These are phyloP conservation scores for Daphoenositta chrysoptera DNA, from an alignment of 2,113 vertebrate species.

Conservation along the genomic window DNA sequence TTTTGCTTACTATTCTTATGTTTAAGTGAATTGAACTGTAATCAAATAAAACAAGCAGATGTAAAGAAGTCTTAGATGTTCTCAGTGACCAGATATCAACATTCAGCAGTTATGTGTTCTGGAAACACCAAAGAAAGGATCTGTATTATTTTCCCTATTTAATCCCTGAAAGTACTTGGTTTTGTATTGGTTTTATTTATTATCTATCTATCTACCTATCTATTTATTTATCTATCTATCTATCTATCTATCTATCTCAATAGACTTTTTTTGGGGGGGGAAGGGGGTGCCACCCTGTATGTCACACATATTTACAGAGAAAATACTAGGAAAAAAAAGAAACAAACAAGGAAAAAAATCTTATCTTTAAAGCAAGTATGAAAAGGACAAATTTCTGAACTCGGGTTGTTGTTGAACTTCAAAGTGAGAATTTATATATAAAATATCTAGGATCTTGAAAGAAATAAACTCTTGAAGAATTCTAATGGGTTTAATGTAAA, in stretches of 20 bases:
- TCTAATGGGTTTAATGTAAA: slow-evolving; percentile 28
- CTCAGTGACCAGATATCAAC: slow-evolving; percentile 4
- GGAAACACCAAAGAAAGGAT: not conserved
- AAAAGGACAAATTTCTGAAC: not conserved
- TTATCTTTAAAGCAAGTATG: not conserved
- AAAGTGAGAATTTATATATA: not conserved
- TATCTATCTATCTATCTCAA: not conserved
- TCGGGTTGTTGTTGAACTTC: not conserved
- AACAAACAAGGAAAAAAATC: not conserved
- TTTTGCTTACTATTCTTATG: not conserved
- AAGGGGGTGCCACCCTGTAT: not conserved
- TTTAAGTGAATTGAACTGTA: slow-evolving; percentile 36
- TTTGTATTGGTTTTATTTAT: not conserved
- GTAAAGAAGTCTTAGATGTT: slow-evolving; percentile 26
- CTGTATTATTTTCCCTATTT: not conserved
- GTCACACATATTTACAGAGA: not conserved
- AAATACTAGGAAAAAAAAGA: not conserved
- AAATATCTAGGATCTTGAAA: not conserved
- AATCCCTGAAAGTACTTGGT: not conserved
- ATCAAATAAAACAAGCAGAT: slow-evolving; percentile 57
- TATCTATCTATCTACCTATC: not conserved
- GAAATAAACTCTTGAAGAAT: slow-evolving; percentile 30
- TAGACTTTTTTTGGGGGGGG: not conserved
- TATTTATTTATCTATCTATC: not conserved
- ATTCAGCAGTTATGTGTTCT: not conserved